A percentile compares a stretch with the other conserved stretches of the same genome.
These are phyloP conservation scores for Rhagoletis zephyria DNA, from an alignment of 1,140 invertebrate genomes.

Conservation along the genomic window DNA sequence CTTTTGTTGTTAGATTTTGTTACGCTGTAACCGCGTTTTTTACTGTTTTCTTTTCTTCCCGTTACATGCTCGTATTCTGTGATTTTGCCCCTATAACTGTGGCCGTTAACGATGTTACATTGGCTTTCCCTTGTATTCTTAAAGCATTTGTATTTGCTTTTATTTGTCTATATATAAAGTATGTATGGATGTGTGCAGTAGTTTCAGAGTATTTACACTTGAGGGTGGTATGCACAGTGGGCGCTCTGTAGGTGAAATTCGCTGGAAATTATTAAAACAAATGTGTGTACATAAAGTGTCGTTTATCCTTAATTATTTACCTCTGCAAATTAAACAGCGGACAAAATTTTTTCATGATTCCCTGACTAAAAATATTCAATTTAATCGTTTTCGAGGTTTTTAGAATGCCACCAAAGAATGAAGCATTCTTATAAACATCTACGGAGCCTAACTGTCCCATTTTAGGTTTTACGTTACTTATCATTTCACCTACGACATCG, in stretches of 20 bases:
- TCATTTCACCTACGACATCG: no score
- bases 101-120: conserved; percentile 34
- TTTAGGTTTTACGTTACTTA: no score
- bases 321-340: no score
- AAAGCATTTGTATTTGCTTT: conserved; percentile 29
- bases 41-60: neutral
- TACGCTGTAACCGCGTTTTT: conserved; percentile 22
- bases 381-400: no score
- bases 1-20: conserved; percentile 51
- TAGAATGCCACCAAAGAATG: no score
- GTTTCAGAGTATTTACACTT: neutral
- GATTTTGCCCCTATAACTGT: conserved; percentile 40
- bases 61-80: neutral
- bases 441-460: no score
- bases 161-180: conserved; percentile 30
- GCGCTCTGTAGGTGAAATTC: neutral
- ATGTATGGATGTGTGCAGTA: neutral
- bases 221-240: neutral
- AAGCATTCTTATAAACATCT: no score
- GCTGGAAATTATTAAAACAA: no score
- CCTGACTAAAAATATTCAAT: no score
- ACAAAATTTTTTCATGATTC: no score
- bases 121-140: conserved; percentile 14
- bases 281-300: no score
- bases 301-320: no score